phyloP scores from a whole-genome alignment of 1,140 invertebrate genomes.

The Frieseomelitta varia region DNA sequence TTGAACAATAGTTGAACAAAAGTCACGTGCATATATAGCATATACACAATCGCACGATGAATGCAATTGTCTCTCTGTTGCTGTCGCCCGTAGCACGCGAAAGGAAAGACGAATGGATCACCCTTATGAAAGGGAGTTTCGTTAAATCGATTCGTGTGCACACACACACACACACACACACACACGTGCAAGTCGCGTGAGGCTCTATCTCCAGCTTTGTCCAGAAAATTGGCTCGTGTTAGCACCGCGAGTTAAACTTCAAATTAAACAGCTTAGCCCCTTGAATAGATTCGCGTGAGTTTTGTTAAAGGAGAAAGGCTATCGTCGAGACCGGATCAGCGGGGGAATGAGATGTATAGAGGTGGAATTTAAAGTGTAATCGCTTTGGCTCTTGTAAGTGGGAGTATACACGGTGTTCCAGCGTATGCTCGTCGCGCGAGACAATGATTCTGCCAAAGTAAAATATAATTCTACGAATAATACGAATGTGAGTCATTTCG shows the following conservation, averaged over 20 bases:
- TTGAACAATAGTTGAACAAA: background rate
- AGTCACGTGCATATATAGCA: too few species aligned
- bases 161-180: background rate
- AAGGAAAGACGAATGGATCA: background rate
- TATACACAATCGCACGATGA: background rate
- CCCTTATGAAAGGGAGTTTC: background rate
- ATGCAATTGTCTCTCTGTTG: background rate
- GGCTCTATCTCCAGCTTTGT: background rate
- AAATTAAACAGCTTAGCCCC: slow-evolving; percentile 15
- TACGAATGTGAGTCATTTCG: too few species aligned
- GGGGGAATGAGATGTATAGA: background rate
- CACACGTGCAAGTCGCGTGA: too few species aligned
- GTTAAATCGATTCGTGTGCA: slow-evolving; percentile 23
- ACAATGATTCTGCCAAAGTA: background rate
- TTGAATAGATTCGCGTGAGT: slow-evolving; percentile 2
- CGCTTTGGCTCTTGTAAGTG: background rate
- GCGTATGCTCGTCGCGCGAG: too few species aligned
- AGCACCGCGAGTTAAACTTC: slow-evolving; percentile 19
- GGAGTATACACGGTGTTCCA: background rate
- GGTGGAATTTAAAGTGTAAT: background rate
- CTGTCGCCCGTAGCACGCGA: background rate
- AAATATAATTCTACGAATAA: background rate
- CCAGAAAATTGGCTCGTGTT: slow-evolving; percentile 29
- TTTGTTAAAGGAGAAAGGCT: too few species aligned
- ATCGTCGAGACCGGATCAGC: background rate